Evolutionary conservation across 2,888 invertebrate genomes (phyloP).

Genomic region (Pilophorus perplexus): DNA sequence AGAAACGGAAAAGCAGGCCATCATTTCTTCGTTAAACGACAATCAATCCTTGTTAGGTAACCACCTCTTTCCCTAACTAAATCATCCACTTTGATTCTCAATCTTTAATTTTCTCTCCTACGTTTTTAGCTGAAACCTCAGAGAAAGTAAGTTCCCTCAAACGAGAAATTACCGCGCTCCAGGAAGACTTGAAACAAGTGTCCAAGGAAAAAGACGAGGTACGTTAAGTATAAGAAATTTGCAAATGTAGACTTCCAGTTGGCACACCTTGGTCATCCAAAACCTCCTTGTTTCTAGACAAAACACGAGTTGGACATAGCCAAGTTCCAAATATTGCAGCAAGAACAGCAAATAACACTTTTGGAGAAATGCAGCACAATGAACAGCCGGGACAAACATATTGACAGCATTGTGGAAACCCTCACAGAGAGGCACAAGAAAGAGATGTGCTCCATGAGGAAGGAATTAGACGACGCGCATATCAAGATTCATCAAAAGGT

Average conservation of each 20-base stretch:
- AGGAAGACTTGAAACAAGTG: conserved; percentile 41
- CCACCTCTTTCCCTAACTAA: no score
- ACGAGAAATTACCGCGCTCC: conserved; percentile 41
- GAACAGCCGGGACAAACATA: conserved; percentile 44
- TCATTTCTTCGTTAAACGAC: conserved; percentile 4
- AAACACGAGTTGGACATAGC: conserved; percentile 43
- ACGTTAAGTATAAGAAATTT: conserved; percentile 3
- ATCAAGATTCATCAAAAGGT: conserved; percentile 45
- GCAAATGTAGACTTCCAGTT: neutral
- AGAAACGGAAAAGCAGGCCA: conserved; percentile 46
- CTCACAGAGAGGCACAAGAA: conserved; percentile 45
- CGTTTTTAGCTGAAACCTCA: conserved; percentile 42
- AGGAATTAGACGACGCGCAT: conserved; percentile 42
- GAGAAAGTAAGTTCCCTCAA: conserved; percentile 42
- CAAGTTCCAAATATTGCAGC: conserved; percentile 43
- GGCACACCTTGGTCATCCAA: neutral
- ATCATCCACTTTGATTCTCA: no score
- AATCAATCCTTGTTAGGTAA: conserved; percentile 30
- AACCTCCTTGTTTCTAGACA: conserved; percentile 38
- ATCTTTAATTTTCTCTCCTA: no score
- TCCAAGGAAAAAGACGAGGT: conserved; percentile 45
- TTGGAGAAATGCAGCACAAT: conserved; percentile 46
- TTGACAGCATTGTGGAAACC: conserved; percentile 44
- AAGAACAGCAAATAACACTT: conserved; percentile 44
- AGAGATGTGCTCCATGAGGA: conserved; percentile 44